A percentile compares a stretch with the other conserved stretches of the same genome.
phyloP scores from a whole-genome alignment of 2,797 vertebrate genomes.

The Sphenodon punctatus region DNA sequence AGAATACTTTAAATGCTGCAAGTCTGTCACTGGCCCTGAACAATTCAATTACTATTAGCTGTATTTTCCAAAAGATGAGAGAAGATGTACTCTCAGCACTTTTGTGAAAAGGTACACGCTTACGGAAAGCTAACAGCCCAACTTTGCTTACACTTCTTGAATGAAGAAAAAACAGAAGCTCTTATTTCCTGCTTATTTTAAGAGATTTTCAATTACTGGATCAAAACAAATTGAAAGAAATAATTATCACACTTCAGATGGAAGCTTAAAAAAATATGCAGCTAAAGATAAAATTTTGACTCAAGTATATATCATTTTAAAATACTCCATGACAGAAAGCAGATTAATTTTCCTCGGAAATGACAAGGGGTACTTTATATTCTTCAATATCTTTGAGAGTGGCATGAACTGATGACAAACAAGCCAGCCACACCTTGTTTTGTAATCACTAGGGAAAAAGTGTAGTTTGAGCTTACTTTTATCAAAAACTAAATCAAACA shows the following conservation, averaged over 20 bases:
- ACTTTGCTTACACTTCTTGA: not conserved
- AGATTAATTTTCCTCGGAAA: not conserved
- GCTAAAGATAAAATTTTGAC: constrained; percentile 19
- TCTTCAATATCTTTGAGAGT: not conserved
- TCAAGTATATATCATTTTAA: not conserved
- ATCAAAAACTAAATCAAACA: not conserved
- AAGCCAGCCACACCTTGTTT: not conserved
- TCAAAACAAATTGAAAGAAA: constrained; percentile 8
- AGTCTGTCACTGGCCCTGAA: not conserved
- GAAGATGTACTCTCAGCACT: not conserved
- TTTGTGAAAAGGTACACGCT: too few species aligned
- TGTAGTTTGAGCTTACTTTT: not conserved
- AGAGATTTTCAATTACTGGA: constrained; percentile 1
- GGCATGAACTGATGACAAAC: not conserved
- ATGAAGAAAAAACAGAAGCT: not conserved
- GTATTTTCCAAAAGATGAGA: not conserved
- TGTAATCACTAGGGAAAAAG: not conserved
- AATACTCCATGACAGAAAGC: not conserved
- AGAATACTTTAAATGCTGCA: not conserved
- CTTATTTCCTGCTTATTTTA: not conserved
- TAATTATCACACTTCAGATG: not conserved
- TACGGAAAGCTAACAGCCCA: not conserved
- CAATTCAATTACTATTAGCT: not conserved
- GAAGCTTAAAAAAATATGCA: constrained; percentile 1
- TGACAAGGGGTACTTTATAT: not conserved